Conservation (phyloP, 2,113 vertebrate genomes). For the Centropus bengalensis region DNA sequence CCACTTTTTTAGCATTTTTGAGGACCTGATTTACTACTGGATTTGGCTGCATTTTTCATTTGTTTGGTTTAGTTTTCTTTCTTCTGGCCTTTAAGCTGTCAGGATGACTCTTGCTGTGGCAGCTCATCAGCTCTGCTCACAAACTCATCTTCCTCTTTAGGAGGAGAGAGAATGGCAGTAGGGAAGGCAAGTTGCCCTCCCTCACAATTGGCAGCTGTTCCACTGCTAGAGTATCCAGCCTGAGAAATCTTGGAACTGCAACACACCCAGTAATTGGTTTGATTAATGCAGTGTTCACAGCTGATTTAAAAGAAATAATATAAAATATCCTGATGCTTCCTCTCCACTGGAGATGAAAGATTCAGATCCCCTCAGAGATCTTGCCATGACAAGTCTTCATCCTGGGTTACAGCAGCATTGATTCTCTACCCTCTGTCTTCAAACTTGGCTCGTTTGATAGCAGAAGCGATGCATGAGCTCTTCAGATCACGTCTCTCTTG, state of each 20-base stretch:
- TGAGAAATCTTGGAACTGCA: constrained; percentile 32
- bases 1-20: neutral
- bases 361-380: neutral
- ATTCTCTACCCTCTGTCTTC: neutral
- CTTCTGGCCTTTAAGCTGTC: constrained; percentile 12
- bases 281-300: constrained; percentile 18
- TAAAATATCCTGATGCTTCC: neutral
- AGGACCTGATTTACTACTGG: neutral
- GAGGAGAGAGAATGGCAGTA: neutral
- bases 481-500: neutral
- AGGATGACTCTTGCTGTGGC: neutral
- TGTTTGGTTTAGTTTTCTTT: neutral
- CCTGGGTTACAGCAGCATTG: neutral
- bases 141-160: neutral
- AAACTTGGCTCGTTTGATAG: neutral
- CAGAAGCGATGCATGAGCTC: neutral
- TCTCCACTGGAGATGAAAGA: constrained; percentile 7
- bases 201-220: constrained; percentile 1
- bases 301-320: constrained; percentile 5
- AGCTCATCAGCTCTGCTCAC: constrained; percentile 4
- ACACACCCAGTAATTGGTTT: constrained; percentile 16
- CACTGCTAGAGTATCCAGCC: constrained; percentile 39
- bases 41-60: neutral
- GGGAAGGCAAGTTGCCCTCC: neutral
- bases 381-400: neutral